Evolutionary conservation across 2,113 vertebrate genomes (phyloP), one percentile per base, ranked within the genome.

Genomic region (Eudyptes chrysolophus): DNA sequence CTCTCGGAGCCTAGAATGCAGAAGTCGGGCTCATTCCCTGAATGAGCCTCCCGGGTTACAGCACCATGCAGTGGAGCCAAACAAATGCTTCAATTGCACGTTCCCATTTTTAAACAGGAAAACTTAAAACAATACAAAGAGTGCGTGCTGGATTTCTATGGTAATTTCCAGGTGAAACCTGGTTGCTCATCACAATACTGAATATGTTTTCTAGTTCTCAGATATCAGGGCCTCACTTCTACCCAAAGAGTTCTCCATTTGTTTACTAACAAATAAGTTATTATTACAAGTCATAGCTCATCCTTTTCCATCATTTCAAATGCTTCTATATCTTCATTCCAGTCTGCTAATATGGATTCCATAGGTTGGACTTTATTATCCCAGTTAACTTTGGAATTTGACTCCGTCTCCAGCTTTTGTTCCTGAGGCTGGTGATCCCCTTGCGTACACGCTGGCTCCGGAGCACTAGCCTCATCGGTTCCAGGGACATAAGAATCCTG

Each of bases 221-320:
- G 86, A 83, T 91, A 92, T 69, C 44, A 90, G 95, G 95, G 86
- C 95, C 94, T 97, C 87, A 65, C 86, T 88, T 61, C 86, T 90
- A 97, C 96, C 97, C 96, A 95, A 80, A 77, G 93, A 97, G 97
- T 96, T 96, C 95, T 89, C 97, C 77, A 81, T 62, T 89, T 82
- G 66, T 96, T 97, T 94, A 96, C 95, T 97, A 97, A 95, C 97
- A 97, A 96, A 95, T 92, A 95, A 91, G 72, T 95, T 96, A 96
- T 77, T 92, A 96, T 81, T 95, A 93, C 70, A 97, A 98, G 98
- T 99, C 99, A 99, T 98, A 99, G 99, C 96, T 99, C 99, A 87
- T 99, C 99, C 89, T 99, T 99, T 95, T 99, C 99, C 99, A 99
- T 99, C 98, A 99, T 99, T 98, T 99, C 98, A 98, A 99, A 99